phyloP scores from a whole-genome alignment of 2,113 vertebrate species.

The Micronisus gabar region DNA sequence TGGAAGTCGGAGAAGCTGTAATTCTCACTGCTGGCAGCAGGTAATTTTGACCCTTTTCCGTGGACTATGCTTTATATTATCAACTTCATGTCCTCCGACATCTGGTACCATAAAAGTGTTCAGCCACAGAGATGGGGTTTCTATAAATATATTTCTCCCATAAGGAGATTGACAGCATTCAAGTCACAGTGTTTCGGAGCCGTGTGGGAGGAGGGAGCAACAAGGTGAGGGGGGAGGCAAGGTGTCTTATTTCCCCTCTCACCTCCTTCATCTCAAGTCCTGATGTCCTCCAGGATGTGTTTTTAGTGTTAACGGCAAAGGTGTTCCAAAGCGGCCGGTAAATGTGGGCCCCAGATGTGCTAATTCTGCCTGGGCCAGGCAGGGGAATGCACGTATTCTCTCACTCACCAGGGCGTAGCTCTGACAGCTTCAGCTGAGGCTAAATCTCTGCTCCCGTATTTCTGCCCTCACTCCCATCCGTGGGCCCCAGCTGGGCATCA shows the following conservation, averaged over 20 bases:
- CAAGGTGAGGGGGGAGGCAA: conserved; percentile 30
- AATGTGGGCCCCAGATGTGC: conserved; percentile 58
- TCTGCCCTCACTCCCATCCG: background rate
- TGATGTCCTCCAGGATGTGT: conserved; percentile 41
- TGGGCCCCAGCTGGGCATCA: background rate
- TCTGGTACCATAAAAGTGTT: conserved; percentile 36
- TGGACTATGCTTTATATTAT: background rate
- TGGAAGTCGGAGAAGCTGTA: background rate
- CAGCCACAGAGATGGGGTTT: conserved; percentile 44
- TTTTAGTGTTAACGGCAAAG: conserved; percentile 40
- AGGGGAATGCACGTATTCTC: background rate
- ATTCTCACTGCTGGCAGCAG: background rate
- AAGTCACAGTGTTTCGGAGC: background rate
- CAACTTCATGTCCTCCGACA: background rate
- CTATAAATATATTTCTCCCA: conserved; percentile 60
- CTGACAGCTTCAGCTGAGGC: background rate
- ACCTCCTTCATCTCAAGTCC: conserved; percentile 44
- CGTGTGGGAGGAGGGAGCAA: background rate
- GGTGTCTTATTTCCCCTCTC: conserved; percentile 66
- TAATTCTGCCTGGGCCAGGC: background rate
- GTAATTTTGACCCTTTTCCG: background rate
- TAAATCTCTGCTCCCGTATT: background rate
- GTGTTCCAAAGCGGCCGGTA: background rate
- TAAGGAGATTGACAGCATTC: conserved; percentile 49
- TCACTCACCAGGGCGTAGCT: background rate